Percentiles rank a stretch among this genome's conserved stretches.
Conservation (phyloP, 2,113 vertebrate species). For the Ctenodactylus gundi region DNA sequence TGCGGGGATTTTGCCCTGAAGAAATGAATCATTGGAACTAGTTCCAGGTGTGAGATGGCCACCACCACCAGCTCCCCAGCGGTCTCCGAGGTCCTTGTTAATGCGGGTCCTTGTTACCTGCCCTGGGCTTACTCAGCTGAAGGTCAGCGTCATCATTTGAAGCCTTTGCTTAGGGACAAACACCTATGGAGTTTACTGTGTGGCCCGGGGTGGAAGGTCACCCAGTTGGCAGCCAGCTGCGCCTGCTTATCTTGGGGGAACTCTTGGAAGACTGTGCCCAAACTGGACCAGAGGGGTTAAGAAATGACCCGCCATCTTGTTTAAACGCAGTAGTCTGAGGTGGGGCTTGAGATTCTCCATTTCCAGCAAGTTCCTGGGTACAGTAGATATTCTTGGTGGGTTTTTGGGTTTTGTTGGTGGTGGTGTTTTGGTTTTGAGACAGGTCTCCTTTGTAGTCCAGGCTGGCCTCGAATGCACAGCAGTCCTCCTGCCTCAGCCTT, state of each 20-base stretch:
- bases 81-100: neutral
- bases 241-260: neutral
- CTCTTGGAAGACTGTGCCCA: neutral
- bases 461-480: too few species aligned
- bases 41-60: neutral
- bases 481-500: too few species aligned
- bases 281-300: neutral
- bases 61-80: neutral
- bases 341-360: neutral
- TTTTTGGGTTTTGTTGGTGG: too few species aligned
- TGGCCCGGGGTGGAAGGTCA: neutral
- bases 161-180: neutral
- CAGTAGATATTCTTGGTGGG: neutral
- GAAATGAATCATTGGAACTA: neutral
- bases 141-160: fast-evolving
- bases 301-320: neutral
- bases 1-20: neutral
- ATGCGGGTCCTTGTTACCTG: neutral
- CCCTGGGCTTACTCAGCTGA: neutral
- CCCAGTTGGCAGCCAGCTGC: neutral
- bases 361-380: neutral
- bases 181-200: neutral
- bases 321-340: neutral
- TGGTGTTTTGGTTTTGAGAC: too few species aligned
- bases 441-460: too few species aligned